Evolutionary conservation across 2,113 vertebrate species (phyloP), one percentile per base, ranked within the genome.

Genomic region (Gymnocephalus cernua): DNA sequence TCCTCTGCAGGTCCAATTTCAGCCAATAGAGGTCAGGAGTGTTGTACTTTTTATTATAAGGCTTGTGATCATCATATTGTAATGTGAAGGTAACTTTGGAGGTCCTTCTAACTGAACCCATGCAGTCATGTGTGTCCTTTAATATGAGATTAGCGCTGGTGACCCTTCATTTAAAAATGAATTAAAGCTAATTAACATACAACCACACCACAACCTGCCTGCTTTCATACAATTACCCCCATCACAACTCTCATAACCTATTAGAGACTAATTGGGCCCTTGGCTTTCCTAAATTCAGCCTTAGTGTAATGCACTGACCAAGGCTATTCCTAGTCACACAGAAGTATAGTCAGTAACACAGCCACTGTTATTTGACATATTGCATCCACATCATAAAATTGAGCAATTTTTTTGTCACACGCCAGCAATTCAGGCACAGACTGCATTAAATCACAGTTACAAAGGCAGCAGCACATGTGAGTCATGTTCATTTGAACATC

Each of bases 11-110:
- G 1, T 68, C 41, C 32, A 14, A 0, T 18, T 47, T 82, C 10
- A n/a, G 23, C 81, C 93, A 88, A 1, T 21, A 90, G 93, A 86
- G 80, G 88, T 62, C 92, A 92, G 91, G 3, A 84, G 45, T 15
- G 58, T 25, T 56, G 51, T 11, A 81, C 44, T 57, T 79, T 88
- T 86, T 2, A 45, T 63, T 21, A 13, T 5, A 45, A 12, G 18
- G 3, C 16, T 21, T 3, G 5, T 4, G 16, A 41, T 51, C 53
- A 41, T 5, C 32, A 72, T 1, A 15, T 15, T 54, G 6, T 1
- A 3, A 27, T 19, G 41, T 35, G 29, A 63, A n/a, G 19, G n/a
- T 16, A 38, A 66, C 62, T 54, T 19, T 1, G 5, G n/a, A 75
- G 21, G 54, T 64, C 51, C 61, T 32, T 62, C 3, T 19, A 11